Percentiles rank a stretch among this genome's conserved stretches.
Conservation (phyloP, 2,113 vertebrate species). For the Stegastes partitus region DNA sequence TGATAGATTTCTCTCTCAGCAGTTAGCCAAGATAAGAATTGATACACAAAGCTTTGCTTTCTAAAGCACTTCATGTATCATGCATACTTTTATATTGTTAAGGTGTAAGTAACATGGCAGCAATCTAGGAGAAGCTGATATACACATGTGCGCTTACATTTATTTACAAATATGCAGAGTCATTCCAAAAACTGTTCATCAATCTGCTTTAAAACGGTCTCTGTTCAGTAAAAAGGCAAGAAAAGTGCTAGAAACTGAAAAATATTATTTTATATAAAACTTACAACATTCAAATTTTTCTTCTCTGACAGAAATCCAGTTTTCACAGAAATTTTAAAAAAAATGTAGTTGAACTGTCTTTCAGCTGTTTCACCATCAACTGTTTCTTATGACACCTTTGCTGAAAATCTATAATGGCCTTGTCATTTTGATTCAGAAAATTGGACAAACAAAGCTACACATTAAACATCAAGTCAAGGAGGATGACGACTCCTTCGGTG, state of each 20-base stretch:
- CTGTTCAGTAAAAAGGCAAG: neutral
- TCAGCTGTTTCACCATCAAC: neutral
- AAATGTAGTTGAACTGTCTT: neutral
- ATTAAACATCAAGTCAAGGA: constrained; percentile 16
- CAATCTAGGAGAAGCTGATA: neutral
- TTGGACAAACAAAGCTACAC: constrained; percentile 20
- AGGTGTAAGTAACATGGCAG: constrained; percentile 6
- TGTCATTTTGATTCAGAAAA: neutral
- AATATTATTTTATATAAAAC: neutral
- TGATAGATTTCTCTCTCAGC: constrained; percentile 17
- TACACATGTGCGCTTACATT: neutral
- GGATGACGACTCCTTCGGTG: neutral
- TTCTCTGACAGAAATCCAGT: too few species aligned
- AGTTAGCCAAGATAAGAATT: neutral
- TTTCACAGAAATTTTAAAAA: too few species aligned
- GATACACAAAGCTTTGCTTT: neutral
- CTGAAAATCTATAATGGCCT: neutral
- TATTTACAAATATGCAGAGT: constrained; percentile 10
- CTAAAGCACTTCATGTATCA: constrained; percentile 8
- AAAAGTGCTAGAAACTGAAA: neutral
- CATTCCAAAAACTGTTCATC: neutral
- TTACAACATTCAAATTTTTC: too few species aligned
- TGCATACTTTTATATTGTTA: constrained; percentile 2
- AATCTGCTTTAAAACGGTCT: constrained; percentile 5
- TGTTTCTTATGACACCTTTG: neutral